Base-by-base conservation (phyloP, 1,140 invertebrate species). In the Caenorhabditis briggsae region DNA sequence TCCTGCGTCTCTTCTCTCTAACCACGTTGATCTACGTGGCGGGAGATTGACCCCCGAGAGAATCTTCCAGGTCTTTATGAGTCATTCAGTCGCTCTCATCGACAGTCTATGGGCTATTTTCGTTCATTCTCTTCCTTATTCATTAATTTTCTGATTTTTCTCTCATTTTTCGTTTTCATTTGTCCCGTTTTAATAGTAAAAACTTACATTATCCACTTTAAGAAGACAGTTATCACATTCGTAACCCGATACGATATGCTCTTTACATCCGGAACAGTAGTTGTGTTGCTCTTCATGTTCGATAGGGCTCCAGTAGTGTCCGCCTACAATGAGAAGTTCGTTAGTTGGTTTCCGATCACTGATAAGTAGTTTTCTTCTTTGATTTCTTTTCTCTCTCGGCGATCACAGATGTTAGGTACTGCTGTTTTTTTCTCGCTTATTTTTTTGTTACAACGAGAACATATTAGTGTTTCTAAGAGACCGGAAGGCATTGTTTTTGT, bases 211-310 rank as follows among this genome's bases (percentile, higher is more conserved):
- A 58, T 83, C 74, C 5, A 86, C 85, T 64, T 86, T 86, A 16
- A 86, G 74, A 18, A 74, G 48, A 18, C 85, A 86, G 48, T 78
- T 78, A 86, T 86, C 85, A 82, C 85, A 86, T 82, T 86, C 85
- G 23, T 86, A 86, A 50, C 85, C 85, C 50, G 46, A 61, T 2
- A 74, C 56, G 12, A 86, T 41, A 46, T 83, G 74, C 53, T 82
- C 43, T 41, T 64, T 82, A 48, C 85, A 86, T 12, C 85, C 65
- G 18, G 59, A 55, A 41, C 85, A 86, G 64, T 78, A 86, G 46
- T 78, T 78, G 25, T 70, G 64, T 58, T 83, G 85, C 25, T 86
- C 85, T 11, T n/a, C 46, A 7, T 61, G 33, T 14, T 86, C 53
- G 20, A 86, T 74, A 25, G 85, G 64, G 11, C 48, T 82, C 85